Conservation (phyloP, 2,888 invertebrate species). For the Pollenia griseotomentosa region DNA sequence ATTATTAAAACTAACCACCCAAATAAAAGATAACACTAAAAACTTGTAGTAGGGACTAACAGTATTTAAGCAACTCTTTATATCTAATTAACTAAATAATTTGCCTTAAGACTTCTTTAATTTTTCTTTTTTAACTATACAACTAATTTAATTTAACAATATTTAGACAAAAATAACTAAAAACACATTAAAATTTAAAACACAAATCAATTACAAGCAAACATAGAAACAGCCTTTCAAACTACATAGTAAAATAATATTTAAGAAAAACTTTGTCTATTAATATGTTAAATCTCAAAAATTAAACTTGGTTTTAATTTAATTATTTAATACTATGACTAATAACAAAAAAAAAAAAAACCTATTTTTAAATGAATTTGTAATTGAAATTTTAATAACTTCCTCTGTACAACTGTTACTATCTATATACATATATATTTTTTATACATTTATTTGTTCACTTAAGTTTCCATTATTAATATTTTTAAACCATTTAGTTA, state of each 20-base stretch:
- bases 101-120: slow-evolving; percentile 47
- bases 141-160: slow-evolving; percentile 47
- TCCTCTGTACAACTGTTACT: slow-evolving; percentile 59
- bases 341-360: slow-evolving; percentile 10
- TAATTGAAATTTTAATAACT: slow-evolving; percentile 58
- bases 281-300: slow-evolving; percentile 5
- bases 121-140: slow-evolving; percentile 18
- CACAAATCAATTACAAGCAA: slow-evolving; percentile 41
- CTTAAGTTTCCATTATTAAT: slow-evolving; percentile 63
- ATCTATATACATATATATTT: slow-evolving; percentile 57
- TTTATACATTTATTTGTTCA: slow-evolving; percentile 60
- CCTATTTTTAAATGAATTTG: slow-evolving; percentile 15
- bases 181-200: slow-evolving; percentile 10
- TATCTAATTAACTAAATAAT: slow-evolving; percentile 44
- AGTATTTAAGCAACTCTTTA: slow-evolving; percentile 53
- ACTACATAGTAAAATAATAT: slow-evolving; percentile 48
- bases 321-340: slow-evolving; percentile 32
- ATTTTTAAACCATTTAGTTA: too few species aligned
- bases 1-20: slow-evolving; percentile 69
- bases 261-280: slow-evolving; percentile 29
- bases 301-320: slow-evolving; percentile 51
- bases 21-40: slow-evolving; percentile 46
- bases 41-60: slow-evolving; percentile 45
- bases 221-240: slow-evolving; percentile 60
- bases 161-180: slow-evolving; percentile 16